These are phyloP conservation scores for Sebastes variabilis DNA, from an alignment of 2,797 vertebrate species.

Conservation along the genomic window DNA sequence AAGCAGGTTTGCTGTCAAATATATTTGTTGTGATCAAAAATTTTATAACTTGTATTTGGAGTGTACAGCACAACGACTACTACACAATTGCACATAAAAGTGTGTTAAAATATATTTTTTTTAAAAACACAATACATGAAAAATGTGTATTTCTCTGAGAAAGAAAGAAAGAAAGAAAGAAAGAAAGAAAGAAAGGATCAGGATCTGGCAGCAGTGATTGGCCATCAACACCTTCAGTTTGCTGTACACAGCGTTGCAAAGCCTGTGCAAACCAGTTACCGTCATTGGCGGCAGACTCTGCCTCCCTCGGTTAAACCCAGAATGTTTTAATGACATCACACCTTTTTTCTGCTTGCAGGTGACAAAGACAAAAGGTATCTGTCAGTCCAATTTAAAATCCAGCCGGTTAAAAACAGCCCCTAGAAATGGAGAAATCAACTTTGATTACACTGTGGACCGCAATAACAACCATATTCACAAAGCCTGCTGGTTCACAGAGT, in stretches of 20 bases:
- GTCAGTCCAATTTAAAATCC: not conserved
- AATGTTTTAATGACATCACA: slow-evolving; percentile 42
- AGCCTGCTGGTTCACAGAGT: slow-evolving; percentile 1
- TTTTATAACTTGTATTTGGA: not conserved
- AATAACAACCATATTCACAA: not conserved
- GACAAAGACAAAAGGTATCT: slow-evolving; percentile 31
- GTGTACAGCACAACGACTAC: not conserved
- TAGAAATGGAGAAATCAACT: not conserved
- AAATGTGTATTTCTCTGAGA: not conserved
- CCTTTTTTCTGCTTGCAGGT: slow-evolving; percentile 19
- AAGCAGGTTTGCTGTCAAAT: not conserved
- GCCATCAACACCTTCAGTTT: slow-evolving; percentile 24
- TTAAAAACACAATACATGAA: not conserved
- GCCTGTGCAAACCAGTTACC: slow-evolving; percentile 15
- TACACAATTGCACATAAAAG: not conserved
- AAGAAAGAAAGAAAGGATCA: not conserved
- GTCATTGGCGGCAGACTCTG: not conserved
- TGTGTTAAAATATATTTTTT: not conserved
- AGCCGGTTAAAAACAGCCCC: not conserved
- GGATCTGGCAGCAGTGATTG: not conserved
- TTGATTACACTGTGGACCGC: not conserved
- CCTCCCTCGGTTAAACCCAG: not conserved
- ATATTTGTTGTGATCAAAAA: not conserved
- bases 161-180: not conserved
- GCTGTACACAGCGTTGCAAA: not conserved